Base-by-base conservation (phyloP, 1,140 invertebrate genomes). In the Drosophila arizonae region DNA sequence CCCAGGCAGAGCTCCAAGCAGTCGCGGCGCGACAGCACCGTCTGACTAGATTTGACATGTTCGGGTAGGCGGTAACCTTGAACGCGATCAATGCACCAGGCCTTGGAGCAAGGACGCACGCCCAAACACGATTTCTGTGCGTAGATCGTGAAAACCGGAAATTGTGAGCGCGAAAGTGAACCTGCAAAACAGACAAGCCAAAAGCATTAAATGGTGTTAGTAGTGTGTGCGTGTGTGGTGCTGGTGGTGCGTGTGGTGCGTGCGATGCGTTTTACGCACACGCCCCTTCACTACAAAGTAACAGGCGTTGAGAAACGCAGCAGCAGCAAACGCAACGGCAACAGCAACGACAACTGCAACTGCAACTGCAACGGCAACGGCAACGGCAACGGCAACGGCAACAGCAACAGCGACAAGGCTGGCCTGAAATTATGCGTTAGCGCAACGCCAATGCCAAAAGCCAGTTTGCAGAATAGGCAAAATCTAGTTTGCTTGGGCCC, bases 81-180 rank as follows among this genome's bases (percentile, higher is more conserved):
- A 41, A 98, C 97, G 75, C 97, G 94, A 93, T 98, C 97, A 92
- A 97, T 97, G 92, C 96, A 96, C 97, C 97, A 98, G 41, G 96
- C 96, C 69, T 96, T 94, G 87, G 97, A 96, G 92, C 97, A 97
- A 62, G 96, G 96, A 82, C 96, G 95, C 70, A 96, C 95, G 41
- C 95, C 96, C 76, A 98, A 93, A 90, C 97, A 98, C 70, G 95
- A 96, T 93, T 98, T 98, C 93, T 98, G 97, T 60, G 97, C 97
- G 94, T 98, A 98, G 86, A 98, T 97, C 36, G 97, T 98, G 93
- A 98, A 98, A 71, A 98, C 97, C 33, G 97, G 97, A 92, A 98
- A 98, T 92, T 98, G 97, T 11, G 97, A 98, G 81, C 96, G 95
- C 43, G 96, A 96, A 86, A 98, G 93, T 24, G 96, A 96, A 90